These are phyloP conservation scores for Micronycteris hirsuta DNA, from an alignment of 2,113 vertebrate genomes.

Conservation along the genomic window DNA sequence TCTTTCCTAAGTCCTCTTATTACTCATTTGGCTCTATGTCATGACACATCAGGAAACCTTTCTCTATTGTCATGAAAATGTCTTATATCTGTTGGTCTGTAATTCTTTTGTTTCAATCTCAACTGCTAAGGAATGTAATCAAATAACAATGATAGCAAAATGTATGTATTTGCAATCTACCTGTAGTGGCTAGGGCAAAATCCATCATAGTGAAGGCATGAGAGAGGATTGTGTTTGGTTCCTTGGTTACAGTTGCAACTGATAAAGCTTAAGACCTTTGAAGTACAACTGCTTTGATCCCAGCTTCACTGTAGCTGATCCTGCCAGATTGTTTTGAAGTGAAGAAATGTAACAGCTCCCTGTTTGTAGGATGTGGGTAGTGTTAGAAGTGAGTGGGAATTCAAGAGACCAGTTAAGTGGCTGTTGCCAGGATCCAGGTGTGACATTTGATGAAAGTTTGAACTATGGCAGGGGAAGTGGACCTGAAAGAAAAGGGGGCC, in stretches of 20 bases:
- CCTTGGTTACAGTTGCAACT: conserved; percentile 1
- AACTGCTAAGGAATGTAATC: not conserved
- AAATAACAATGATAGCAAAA: not conserved
- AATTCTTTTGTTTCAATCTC: not conserved
- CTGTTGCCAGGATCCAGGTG: not conserved
- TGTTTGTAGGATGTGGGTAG: conserved; percentile 1
- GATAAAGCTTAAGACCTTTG: conserved; percentile 47
- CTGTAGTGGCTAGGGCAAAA: not conserved
- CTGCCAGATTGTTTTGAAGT: conserved; percentile 50
- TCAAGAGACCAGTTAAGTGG: not conserved
- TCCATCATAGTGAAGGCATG: not conserved
- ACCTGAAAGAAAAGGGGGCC: not conserved
- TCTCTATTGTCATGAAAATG: not conserved
- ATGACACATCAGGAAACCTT: not conserved
- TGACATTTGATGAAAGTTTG: conserved; percentile 1
- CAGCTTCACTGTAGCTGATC: conserved; percentile 30
- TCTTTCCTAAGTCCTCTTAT: not conserved
- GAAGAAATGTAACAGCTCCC: not conserved
- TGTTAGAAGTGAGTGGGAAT: not conserved
- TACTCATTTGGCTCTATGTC: not conserved
- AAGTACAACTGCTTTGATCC: conserved; percentile 53
- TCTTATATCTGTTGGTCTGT: not conserved
- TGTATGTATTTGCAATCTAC: not conserved
- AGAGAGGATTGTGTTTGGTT: conserved; percentile 31
- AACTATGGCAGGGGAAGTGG: not conserved